Base-by-base conservation (phyloP, 2,113 vertebrate species). In the Triplophysa dalaica region DNA sequence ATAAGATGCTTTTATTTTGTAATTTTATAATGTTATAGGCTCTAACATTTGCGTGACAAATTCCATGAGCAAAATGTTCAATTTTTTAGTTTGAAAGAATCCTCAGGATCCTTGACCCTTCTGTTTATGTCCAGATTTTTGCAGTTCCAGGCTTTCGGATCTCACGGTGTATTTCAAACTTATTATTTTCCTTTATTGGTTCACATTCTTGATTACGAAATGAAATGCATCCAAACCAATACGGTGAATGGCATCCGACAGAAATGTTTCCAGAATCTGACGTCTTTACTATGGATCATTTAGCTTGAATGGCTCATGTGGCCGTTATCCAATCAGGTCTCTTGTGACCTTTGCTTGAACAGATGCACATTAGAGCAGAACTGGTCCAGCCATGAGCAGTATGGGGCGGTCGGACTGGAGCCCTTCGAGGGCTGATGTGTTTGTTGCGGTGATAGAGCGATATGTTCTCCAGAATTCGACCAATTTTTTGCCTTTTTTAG, bases 321-420 rank as follows among this genome's bases (percentile, higher is more conserved):
- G 72, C 70, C 65, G 70, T 82, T 75, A 75, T 78, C 64, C 74
- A 77, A 78, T 81, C 79, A 43, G 24, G 78, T 58, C 43, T 81
- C 70, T 67, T 41, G 0, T 79, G 83, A 84, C 83, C 80, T 84
- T 84, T 75, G 43, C 73, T n/a, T 22, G 38, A 16, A 70, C 38
- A 52, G 68, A 65, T 67, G 74, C 60, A 60, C 56, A 13, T 16
- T 67, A n/a, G 79, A 81, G 62, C 62, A 52, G 62, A 75, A 54
- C 43, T 43, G n/a, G 4, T 77, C 16, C 33, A 41, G 70, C 50
- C 58, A 78, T 16, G 50, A 33, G 19, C 38, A 16, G 43, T 77
- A 50, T 48, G 58, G 58, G 5, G n/a, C 16, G 1, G 56, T 19
- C n/a, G 9, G 19, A 58, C 19, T 9, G 17, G 17, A 58, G 54